Evolutionary conservation across 2,113 vertebrate genomes (phyloP), one percentile per base, ranked within the genome.

Genomic region (Notothenia coriiceps): DNA sequence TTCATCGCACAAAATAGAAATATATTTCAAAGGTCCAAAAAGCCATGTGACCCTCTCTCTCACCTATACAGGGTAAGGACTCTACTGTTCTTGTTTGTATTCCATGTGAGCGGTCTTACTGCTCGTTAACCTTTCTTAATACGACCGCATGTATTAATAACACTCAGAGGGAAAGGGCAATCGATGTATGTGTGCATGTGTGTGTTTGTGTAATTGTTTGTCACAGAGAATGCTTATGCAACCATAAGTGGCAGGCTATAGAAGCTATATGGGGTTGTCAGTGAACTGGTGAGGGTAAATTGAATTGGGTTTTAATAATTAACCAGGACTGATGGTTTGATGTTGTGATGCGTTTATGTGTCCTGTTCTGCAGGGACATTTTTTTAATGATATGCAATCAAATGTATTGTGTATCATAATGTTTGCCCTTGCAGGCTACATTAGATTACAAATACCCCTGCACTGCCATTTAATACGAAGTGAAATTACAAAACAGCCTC

Each of bases 61-160:
- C 70, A 35, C 70, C 72, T 73, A 68, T 51, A 50, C 50, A 51
- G 63, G 65, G 70, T 54, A 14, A 64, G 40, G 22, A 50, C 51
- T 77, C 57, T 54, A 60, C 66, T 52, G 11, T 66, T 82, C 67
- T 83, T 91, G 86, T 94, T 93, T 94, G 82, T 84, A 87, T 89
- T 92, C 82, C 70, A 60, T 60, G 79, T 84, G 85, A 85, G 89
- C 12, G 15, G 76, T 71, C 79, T 86, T 89, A 80, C 77, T 85
- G 86, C 92, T 95, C 60, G 85, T 95, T 95, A 95, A 95, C 93
- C 93, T 95, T 95, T 95, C 79, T 82, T 93, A 91, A 94, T 93
- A 89, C 79, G 61, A 86, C 61, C 88, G 88, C 88, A 90, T 88
- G 92, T 93, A 94, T 95, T 94, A 95, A 94, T 95, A 93, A 93